Evolutionary conservation across 2,888 invertebrate genomes (phyloP), one percentile per base, ranked within the genome.

Genomic region (Acleris holmiana): DNA sequence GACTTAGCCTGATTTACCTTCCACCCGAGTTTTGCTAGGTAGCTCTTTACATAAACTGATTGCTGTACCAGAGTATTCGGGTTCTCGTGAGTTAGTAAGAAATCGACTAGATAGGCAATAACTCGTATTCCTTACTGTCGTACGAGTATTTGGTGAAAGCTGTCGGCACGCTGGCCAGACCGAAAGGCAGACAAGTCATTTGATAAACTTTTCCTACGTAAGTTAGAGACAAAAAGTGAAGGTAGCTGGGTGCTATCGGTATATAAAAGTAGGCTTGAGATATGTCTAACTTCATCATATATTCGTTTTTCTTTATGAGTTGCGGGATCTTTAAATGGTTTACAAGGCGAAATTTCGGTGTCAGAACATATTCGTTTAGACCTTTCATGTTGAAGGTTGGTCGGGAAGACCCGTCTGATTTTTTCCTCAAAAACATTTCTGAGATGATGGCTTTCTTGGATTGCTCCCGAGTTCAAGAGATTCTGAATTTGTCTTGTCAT

Each of bases 61-160:
- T 67, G 19, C 15, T 40, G 25, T 71, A 59, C 7, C 71, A 73
- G 4, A 70, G 35, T 44, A 3, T 53, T 49, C 6, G 66, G 61
- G n/a, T 61, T 19, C 21, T 51, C 13, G 17, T 57, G 53, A 25
- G 29, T 19, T 7, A 57, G 6, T 7, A 57, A 19, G 17, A 57
- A 57, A 29, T 57, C 47, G 56, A 47, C 56, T 18, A 57, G 35
- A 15, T 56, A 56, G 7, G 47, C 56, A 0, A 47, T n/a, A 21
- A 61, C 25, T 29, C 57, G 35, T 40, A 66, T 13, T 6, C 55
- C 54, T 44, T 15, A 5, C 13, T 56, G 13, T 13, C 50, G 49
- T 18, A 50, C 7, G 47, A 48, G 29, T 48, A 25, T 48, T 57
- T 57, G 35, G 56, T 41, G 18, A 63, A 63, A 6, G 51, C 57